Percentiles rank a stretch among this genome's conserved stretches.
phyloP scores from a whole-genome alignment of 2,888 invertebrate species.

The Eupithecia exiguata region DNA sequence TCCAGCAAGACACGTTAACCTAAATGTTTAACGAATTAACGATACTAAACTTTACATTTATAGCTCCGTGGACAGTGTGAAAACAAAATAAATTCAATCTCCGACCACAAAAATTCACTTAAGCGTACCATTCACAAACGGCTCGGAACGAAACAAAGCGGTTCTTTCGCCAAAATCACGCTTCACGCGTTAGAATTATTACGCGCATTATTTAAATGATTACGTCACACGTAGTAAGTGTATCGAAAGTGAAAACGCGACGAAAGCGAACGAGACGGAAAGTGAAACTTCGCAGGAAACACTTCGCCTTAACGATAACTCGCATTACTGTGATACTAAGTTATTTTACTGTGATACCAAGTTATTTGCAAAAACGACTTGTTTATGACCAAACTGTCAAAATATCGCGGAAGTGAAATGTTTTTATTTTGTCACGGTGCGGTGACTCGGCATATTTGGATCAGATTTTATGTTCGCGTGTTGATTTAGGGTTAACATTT shows the following conservation, averaged over 20 bases:
- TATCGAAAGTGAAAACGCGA: conserved; percentile 47
- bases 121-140: background rate
- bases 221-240: conserved; percentile 37
- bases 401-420: background rate
- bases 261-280: conserved; percentile 43
- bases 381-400: conserved; percentile 12
- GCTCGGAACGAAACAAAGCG: conserved; percentile 4
- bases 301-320: conserved; percentile 37
- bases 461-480: background rate
- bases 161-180: conserved; percentile 12
- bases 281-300: conserved; percentile 47
- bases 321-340: conserved; percentile 23
- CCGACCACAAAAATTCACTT: background rate
- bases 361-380: conserved; percentile 24
- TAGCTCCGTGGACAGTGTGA: background rate
- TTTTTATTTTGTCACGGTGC: background rate
- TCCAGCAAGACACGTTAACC: background rate
- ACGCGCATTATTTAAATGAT: conserved; percentile 38
- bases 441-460: background rate
- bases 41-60: background rate
- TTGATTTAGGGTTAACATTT: background rate
- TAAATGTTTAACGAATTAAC: background rate
- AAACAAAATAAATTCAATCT: background rate
- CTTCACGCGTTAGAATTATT: conserved; percentile 32
- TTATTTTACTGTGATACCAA: conserved; percentile 23